Evolutionary conservation across 53 echinoderm and acorn worm genomes (phyloP).

Genomic region (Echinarachnius parma): DNA sequence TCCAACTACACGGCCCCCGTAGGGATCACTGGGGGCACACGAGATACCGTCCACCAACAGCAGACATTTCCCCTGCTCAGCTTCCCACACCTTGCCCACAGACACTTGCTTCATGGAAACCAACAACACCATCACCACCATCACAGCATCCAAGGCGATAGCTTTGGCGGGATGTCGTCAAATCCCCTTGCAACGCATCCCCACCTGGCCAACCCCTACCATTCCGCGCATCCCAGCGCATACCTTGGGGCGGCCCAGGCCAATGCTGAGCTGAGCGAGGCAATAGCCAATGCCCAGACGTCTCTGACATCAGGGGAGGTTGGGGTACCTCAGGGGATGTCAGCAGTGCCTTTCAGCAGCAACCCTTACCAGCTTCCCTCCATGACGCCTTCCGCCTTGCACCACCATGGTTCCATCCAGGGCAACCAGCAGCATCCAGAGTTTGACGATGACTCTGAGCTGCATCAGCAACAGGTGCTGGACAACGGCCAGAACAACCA

Average conservation of each 20-base stretch:
- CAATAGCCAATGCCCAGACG: conserved; percentile 18
- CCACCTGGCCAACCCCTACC: conserved; percentile 21
- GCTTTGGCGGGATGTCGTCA: conserved; percentile 6
- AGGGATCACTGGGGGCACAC: neutral
- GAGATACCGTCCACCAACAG: conserved; percentile 33
- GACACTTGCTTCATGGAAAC: conserved; percentile 28
- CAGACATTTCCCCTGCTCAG: neutral
- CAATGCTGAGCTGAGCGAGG: conserved; percentile 24
- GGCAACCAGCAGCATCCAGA: neutral
- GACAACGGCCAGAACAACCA: conserved; percentile 52
- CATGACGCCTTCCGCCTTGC: conserved; percentile 42
- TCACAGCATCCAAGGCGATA: neutral
- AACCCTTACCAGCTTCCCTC: conserved; percentile 59
- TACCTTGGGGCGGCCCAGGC: conserved; percentile 30
- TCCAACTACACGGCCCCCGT: conserved; percentile 30
- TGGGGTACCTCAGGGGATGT: conserved; percentile 40
- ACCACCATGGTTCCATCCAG: neutral
- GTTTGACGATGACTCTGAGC: conserved; percentile 36
- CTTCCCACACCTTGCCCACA: conserved; percentile 35
- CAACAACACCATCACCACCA: too few relatives aligned
- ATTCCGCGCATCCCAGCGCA: conserved; percentile 6
- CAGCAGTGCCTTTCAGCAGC: conserved; percentile 47
- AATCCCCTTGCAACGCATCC: conserved; percentile 2
- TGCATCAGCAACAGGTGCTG: conserved; percentile 58
- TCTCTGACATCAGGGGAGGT: neutral